These are phyloP conservation scores for Pangasianodon gigas DNA, from an alignment of 2,113 vertebrate genomes.

Conservation along the genomic window DNA sequence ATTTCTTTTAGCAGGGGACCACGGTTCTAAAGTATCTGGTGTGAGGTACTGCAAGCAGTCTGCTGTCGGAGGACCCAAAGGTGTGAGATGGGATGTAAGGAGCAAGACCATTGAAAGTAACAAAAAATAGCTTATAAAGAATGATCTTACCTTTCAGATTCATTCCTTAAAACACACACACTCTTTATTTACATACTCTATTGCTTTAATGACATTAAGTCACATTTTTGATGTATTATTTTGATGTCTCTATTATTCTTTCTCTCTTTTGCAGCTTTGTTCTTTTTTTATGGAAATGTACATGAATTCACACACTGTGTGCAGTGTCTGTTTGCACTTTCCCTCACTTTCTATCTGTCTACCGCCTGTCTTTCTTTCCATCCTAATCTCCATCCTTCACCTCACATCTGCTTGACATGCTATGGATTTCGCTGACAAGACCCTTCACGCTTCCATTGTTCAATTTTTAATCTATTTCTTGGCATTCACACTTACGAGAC, in stretches of 20 bases:
- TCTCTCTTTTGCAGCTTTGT: not conserved
- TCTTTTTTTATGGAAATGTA: not conserved
- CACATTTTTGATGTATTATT: not conserved
- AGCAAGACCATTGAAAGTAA: not conserved
- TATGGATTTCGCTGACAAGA: not conserved
- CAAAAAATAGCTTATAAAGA: not conserved
- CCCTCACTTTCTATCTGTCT: constrained; percentile 36
- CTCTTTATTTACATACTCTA: not conserved
- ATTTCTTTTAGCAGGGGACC: not conserved
- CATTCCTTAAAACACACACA: not conserved
- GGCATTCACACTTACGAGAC: not conserved
- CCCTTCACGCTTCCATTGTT: not conserved
- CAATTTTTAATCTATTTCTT: not conserved
- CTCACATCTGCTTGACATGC: not conserved
- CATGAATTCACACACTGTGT: not conserved
- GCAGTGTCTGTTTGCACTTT: not conserved
- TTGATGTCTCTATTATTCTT: not conserved
- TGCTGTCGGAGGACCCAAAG: not conserved
- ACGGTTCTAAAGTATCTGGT: not conserved
- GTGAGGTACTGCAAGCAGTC: not conserved
- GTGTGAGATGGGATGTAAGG: not conserved
- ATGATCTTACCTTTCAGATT: not conserved
- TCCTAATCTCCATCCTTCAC: not conserved
- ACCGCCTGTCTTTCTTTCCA: not conserved
- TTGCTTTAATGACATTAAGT: not conserved